These are phyloP conservation scores for Drosophila ustulata DNA, from an alignment of 2,888 invertebrate species.

Conservation along the genomic window DNA sequence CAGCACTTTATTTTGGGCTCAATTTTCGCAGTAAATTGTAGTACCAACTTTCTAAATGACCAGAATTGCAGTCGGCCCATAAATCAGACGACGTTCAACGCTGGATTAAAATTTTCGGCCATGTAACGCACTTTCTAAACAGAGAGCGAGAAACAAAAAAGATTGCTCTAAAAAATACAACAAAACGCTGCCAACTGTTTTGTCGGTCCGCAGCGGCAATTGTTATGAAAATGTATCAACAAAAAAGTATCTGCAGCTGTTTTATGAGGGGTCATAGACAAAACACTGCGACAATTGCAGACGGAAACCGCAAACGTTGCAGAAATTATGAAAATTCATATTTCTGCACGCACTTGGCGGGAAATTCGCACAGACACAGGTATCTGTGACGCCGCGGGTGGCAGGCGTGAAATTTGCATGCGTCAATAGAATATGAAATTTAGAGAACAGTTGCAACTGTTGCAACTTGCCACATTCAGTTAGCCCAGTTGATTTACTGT, in stretches of 20 bases:
- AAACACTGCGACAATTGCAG: slow-evolving; percentile 34
- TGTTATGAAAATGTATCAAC: slow-evolving; percentile 54
- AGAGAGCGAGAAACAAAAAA: slow-evolving; percentile 33
- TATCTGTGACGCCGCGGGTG: slow-evolving; percentile 51
- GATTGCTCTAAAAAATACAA: slow-evolving; percentile 8
- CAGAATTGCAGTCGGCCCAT: slow-evolving; percentile 47
- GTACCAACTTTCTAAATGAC: slow-evolving; percentile 51
- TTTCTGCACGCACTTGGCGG: slow-evolving; percentile 73
- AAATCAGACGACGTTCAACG: slow-evolving; percentile 58
- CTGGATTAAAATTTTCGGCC: slow-evolving; percentile 52
- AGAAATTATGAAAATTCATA: slow-evolving; percentile 82
- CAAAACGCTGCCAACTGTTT: slow-evolving; percentile 38
- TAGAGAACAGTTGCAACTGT: slow-evolving; percentile 56
- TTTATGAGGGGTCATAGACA: slow-evolving; percentile 59
- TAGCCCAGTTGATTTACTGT: slow-evolving; percentile 62
- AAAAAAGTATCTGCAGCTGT: slow-evolving; percentile 58
- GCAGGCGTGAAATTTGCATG: slow-evolving; percentile 73
- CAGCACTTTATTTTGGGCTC: slow-evolving; percentile 14
- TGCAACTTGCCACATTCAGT: slow-evolving; percentile 38
- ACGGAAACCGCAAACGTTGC: slow-evolving; percentile 68
- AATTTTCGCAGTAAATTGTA: slow-evolving; percentile 35
- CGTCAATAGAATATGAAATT: slow-evolving; percentile 66
- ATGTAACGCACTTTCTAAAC: slow-evolving; percentile 79
- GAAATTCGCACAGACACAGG: slow-evolving; percentile 31
- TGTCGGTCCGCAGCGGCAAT: slow-evolving; percentile 41